Evolutionary conservation across 2,113 vertebrate genomes (phyloP).

Genomic region (Scophthalmus maximus): DNA sequence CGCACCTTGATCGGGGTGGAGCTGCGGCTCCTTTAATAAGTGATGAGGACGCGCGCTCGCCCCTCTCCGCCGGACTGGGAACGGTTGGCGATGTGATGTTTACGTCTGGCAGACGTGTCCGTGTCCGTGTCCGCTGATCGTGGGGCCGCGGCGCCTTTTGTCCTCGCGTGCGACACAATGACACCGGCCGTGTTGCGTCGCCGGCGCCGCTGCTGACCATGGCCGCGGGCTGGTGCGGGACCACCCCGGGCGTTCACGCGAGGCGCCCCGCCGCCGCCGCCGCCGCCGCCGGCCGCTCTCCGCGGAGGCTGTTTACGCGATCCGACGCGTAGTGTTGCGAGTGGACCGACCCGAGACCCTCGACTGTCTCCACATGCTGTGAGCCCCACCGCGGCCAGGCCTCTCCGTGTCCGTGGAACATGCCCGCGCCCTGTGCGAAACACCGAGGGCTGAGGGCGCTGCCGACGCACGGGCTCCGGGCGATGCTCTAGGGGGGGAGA

Average conservation of each 20-base stretch:
- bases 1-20: conserved; percentile 73
- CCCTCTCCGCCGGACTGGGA: conserved; percentile 8
- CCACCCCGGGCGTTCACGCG: conserved; percentile 25
- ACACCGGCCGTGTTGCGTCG: conserved; percentile 44
- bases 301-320: conserved; percentile 67
- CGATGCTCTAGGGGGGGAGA: conserved; percentile 17
- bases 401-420: conserved; percentile 55
- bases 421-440: conserved; percentile 44
- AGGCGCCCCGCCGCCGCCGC: conserved; percentile 38
- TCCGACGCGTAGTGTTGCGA: conserved; percentile 67
- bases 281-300: conserved; percentile 45
- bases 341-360: conserved; percentile 44
- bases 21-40: conserved; percentile 78
- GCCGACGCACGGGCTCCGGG: conserved; percentile 4
- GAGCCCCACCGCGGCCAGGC: conserved; percentile 32
- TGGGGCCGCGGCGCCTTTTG: not conserved
- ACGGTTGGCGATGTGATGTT: conserved; percentile 45
- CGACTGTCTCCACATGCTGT: conserved; percentile 16
- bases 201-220: conserved; percentile 32
- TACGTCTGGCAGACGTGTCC: too few relatives aligned
- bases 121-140: not conserved
- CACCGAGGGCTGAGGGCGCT: conserved; percentile 18
- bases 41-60: conserved; percentile 65
- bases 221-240: conserved; percentile 54
- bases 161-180: conserved; percentile 6